Evolutionary conservation across 2,797 vertebrate genomes (phyloP), one percentile per base, ranked within the genome.

Genomic region (Schizopygopsis pylzovi): DNA sequence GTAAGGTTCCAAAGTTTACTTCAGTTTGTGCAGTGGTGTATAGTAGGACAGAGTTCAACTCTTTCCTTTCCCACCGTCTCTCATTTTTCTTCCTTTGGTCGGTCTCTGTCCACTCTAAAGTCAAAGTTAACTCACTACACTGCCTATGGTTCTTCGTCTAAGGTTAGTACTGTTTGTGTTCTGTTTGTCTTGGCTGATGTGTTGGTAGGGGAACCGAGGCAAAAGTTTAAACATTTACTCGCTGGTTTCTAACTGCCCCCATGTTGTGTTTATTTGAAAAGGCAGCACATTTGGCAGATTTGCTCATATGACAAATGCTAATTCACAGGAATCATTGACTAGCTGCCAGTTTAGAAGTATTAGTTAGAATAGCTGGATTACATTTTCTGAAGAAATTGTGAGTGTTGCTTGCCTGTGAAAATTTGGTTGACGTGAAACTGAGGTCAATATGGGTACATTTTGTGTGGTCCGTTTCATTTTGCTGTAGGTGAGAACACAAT

Each of bases 1-100:
- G 80, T 81, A 28, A 10, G 52, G 61, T 63, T 85, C 49, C 54
- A 83, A 78, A 80, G 79, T 81, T 87, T 49, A 71, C 43, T 77
- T 83, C 47, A 2, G 41, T 28, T 47, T 0, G 15, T 45, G 37
- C 28, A 59, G 56, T 77, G 76, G 54, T 65, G 56, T 25, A 47
- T 22, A 33, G 2, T 52, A 33, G 81, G 54, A 65, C 82, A 33
- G 52, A 73, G 65, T 82, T 84, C 67, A 82, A 45, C 75, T 71
- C 56, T 37, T 85, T 80, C 70, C 67, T 70, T 45, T 73, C 45
- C 75, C 56, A 70, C 25, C 39, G 47, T 59, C 45, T 54, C 43
- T 73, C 63, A 54, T 33, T 41, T 45, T 15, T 43, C n/a, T 5
- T 75, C 13, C 33, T 79, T 37, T 12, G 43, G 9, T 49, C 7